These are phyloP conservation scores for Caenorhabditis elegans DNA, from an alignment of 1,140 invertebrate species.

Conservation along the genomic window DNA sequence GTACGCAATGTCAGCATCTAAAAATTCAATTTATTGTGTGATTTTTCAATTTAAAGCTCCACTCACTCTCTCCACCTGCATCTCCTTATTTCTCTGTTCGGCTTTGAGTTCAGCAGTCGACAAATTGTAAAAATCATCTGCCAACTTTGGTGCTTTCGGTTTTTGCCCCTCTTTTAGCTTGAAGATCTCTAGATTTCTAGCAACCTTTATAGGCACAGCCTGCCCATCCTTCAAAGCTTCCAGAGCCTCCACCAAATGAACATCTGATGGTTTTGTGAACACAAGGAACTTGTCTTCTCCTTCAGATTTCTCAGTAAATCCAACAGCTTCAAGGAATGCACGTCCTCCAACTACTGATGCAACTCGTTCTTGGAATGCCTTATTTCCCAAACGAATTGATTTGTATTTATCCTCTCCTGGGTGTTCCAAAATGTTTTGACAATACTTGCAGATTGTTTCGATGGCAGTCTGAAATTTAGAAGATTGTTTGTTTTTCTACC, in stretches of 20 bases:
- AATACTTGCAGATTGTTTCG: slow-evolving; percentile 43
- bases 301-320: slow-evolving; percentile 22
- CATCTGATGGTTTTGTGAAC: neutral
- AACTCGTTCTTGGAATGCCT: slow-evolving; percentile 39
- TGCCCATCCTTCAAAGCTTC: slow-evolving; percentile 30
- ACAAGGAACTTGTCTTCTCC: neutral
- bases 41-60: neutral
- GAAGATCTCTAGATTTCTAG: slow-evolving; percentile 6
- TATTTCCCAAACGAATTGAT: slow-evolving; percentile 28
- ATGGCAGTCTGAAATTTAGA: slow-evolving; percentile 26
- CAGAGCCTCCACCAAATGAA: neutral
- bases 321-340: slow-evolving; percentile 42
- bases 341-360: neutral
- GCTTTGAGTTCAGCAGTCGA: slow-evolving; percentile 41
- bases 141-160: neutral
- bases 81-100: slow-evolving; percentile 29
- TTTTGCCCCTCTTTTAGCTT: neutral
- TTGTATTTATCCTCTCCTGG: slow-evolving; percentile 8
- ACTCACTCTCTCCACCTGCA: slow-evolving; percentile 18
- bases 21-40: neutral
- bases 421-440: slow-evolving; percentile 40
- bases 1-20: slow-evolving; percentile 42
- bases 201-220: slow-evolving; percentile 29
- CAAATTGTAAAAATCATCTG: slow-evolving; percentile 30
- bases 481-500: no score